phyloP scores from a whole-genome alignment of 2,888 invertebrate species.

The Venusia cambrica region DNA sequence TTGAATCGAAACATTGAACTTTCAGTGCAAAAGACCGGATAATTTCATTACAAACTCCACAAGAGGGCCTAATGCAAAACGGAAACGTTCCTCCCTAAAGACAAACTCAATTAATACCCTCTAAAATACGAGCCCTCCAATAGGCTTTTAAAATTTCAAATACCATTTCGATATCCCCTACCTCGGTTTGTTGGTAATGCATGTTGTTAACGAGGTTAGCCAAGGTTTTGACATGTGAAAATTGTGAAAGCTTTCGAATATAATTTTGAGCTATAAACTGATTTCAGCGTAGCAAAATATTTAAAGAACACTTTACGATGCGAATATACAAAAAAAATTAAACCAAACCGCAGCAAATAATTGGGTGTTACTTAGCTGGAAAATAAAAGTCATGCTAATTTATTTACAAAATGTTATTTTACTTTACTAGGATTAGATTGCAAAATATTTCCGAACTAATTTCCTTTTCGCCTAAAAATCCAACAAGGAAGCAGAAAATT shows the following conservation, averaged over 20 bases:
- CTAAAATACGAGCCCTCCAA: slow-evolving; percentile 63
- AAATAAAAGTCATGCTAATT: too few relatives aligned
- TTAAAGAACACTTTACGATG: too few relatives aligned
- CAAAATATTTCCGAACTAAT: slow-evolving; percentile 1
- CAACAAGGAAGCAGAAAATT: slow-evolving; percentile 19
- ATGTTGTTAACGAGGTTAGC: slow-evolving; percentile 17
- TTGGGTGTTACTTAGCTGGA: background rate
- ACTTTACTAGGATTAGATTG: too few relatives aligned
- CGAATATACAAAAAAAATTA: too few relatives aligned
- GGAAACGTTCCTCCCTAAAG: slow-evolving; percentile 70
- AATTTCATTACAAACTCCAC: slow-evolving; percentile 65
- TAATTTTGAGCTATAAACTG: slow-evolving; percentile 2
- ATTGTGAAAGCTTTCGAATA: slow-evolving; percentile 15
- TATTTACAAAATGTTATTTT: too few relatives aligned
- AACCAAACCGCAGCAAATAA: slow-evolving; percentile 3
- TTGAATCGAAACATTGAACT: slow-evolving; percentile 22
- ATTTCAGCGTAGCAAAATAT: background rate
- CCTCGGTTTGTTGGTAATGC: slow-evolving; percentile 10
- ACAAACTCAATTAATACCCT: slow-evolving; percentile 77
- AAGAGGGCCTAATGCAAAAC: slow-evolving; percentile 69
- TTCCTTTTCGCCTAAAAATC: too few relatives aligned
- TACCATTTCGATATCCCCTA: slow-evolving; percentile 50
- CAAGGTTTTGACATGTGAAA: slow-evolving; percentile 11
- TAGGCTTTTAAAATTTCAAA: slow-evolving; percentile 72
- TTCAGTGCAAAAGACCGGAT: slow-evolving; percentile 55